Conservation (phyloP, 1,140 invertebrate genomes). For the Drosophila sulfurigaster region DNA sequence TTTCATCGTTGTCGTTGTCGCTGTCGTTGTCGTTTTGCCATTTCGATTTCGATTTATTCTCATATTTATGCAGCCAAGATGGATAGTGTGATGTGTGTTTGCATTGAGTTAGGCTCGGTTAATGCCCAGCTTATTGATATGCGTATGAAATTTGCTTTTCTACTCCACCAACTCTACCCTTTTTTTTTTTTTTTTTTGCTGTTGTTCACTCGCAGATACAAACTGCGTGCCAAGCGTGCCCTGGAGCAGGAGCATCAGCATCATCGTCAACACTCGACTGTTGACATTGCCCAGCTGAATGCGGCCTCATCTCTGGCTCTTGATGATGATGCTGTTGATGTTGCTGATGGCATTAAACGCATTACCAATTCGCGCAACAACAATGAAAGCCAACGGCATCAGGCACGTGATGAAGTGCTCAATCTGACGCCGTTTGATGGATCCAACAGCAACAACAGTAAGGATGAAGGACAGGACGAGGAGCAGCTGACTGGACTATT, state of each 20-base stretch:
- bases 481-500: not conserved
- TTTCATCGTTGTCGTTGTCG: slow-evolving; percentile 40
- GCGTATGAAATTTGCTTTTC: slow-evolving; percentile 31
- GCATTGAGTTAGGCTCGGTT: slow-evolving; percentile 29
- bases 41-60: slow-evolving; percentile 68
- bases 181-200: not conserved
- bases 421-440: slow-evolving; percentile 40
- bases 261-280: slow-evolving; percentile 45
- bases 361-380: slow-evolving; percentile 61
- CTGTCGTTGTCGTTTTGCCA: slow-evolving; percentile 16
- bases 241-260: slow-evolving; percentile 6
- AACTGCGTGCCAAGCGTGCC: slow-evolving; percentile 50
- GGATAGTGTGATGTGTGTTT: slow-evolving; percentile 44
- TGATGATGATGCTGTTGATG: slow-evolving; percentile 13
- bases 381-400: slow-evolving; percentile 46
- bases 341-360: slow-evolving; percentile 58
- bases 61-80: slow-evolving; percentile 65
- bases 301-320: slow-evolving; percentile 15
- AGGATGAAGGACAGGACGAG: not conserved
- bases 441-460: slow-evolving; percentile 9
- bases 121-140: slow-evolving; percentile 45
- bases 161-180: too few species aligned
- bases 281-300: slow-evolving; percentile 59
- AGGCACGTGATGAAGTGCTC: slow-evolving; percentile 67
- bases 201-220: slow-evolving; percentile 46